Evolutionary conservation across 2,113 vertebrate species (phyloP).

Genomic region (Neolamprologus toae): DNA sequence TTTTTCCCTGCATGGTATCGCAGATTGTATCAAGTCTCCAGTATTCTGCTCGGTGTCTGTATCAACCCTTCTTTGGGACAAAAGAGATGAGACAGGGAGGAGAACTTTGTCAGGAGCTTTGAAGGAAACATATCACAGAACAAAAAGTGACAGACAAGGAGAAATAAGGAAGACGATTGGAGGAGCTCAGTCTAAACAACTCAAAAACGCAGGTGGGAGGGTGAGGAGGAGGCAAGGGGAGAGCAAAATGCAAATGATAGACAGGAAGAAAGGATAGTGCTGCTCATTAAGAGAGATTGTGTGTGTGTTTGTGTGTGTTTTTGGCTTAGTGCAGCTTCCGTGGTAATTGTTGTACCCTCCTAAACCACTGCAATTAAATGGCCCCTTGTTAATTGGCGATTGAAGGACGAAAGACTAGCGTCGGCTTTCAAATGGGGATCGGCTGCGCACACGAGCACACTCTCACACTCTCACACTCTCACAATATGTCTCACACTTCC

Average conservation of each 20-base stretch:
- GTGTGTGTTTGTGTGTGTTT: neutral
- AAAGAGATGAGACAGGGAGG: neutral
- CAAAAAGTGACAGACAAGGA: neutral
- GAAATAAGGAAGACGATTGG: neutral
- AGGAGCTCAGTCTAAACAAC: conserved; percentile 2
- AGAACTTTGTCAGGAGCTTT: neutral
- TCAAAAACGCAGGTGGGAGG: neutral
- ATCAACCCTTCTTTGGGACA: neutral
- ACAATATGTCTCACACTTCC: neutral
- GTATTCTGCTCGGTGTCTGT: neutral
- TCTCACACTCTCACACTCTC: neutral
- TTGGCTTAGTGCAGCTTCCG: conserved; percentile 38
- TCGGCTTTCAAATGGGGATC: conserved; percentile 29
- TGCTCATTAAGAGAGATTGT: conserved; percentile 30
- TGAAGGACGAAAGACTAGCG: conserved; percentile 44
- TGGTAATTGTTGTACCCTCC: conserved; percentile 56
- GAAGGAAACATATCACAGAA: neutral
- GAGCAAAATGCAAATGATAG: conserved; percentile 1
- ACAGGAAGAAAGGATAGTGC: conserved; percentile 11
- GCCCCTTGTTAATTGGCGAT: conserved; percentile 59
- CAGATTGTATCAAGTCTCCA: neutral
- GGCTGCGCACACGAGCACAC: conserved; percentile 5
- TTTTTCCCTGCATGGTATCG: neutral
- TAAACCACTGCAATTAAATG: conserved; percentile 56
- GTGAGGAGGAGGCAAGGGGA: neutral